Percentiles rank a stretch among this genome's conserved stretches.
These are phyloP conservation scores for Echinops telfairi DNA, from an alignment of 2,113 vertebrate genomes.

Conservation along the genomic window DNA sequence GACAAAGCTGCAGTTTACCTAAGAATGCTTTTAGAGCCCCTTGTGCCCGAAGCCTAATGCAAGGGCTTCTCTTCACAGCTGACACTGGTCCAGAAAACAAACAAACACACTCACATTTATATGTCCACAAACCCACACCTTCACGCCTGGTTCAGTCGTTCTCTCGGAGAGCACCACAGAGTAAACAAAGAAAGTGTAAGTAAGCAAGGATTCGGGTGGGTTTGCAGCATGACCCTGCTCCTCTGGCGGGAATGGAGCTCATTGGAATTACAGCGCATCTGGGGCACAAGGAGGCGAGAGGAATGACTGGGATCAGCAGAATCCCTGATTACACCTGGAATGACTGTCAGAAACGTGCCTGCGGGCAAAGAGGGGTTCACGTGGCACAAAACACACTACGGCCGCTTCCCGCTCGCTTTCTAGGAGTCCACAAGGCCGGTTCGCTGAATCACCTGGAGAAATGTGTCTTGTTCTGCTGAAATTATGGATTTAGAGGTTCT, in stretches of 20 bases:
- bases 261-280: constrained; percentile 58
- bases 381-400: constrained; percentile 13
- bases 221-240: not conserved
- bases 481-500: constrained; percentile 13
- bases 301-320: constrained; percentile 26
- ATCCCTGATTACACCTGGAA: constrained; percentile 50
- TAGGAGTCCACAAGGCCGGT: not conserved
- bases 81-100: constrained; percentile 14
- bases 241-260: not conserved
- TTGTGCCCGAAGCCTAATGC: constrained; percentile 12
- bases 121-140: not conserved
- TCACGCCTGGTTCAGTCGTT: not conserved
- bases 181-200: not conserved
- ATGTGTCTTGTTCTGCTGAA: not conserved
- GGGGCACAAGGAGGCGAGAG: not conserved
- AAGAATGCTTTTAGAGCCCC: constrained; percentile 23
- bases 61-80: constrained; percentile 15
- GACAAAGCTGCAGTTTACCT: constrained; percentile 70
- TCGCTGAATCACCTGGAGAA: not conserved
- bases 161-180: constrained; percentile 21
- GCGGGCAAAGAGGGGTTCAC: not conserved
- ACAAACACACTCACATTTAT: not conserved
- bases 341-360: constrained; percentile 38
- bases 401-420: not conserved
- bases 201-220: not conserved